Conservation (phyloP, 2,888 invertebrate genomes). For the Stegana nigrithorax region DNA sequence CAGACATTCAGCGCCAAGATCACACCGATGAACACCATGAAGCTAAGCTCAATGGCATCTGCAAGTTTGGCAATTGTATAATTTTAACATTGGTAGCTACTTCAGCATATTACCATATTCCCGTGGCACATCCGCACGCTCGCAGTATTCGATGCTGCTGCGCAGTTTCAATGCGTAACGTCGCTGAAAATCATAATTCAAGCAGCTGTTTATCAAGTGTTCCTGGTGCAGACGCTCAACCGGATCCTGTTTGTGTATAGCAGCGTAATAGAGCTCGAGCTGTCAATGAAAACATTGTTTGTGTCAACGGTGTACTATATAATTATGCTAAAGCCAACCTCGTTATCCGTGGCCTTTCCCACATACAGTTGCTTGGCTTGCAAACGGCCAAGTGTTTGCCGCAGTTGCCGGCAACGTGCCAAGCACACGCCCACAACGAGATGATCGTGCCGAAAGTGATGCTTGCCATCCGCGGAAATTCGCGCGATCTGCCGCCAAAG, state of each 20-base stretch:
- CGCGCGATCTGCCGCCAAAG: slow-evolving; percentile 55
- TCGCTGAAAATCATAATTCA: slow-evolving; percentile 49
- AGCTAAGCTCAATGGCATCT: background rate
- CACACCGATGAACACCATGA: background rate
- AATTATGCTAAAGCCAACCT: slow-evolving; percentile 32
- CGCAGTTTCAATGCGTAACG: slow-evolving; percentile 42
- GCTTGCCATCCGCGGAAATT: slow-evolving; percentile 47
- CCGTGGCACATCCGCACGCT: slow-evolving; percentile 32
- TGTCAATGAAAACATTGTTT: slow-evolving; percentile 18
- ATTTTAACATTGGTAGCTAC: background rate
- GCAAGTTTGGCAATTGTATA: background rate
- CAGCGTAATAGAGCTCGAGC: slow-evolving; percentile 47
- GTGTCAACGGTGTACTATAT: background rate
- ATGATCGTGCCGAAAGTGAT: slow-evolving; percentile 54
- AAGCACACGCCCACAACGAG: slow-evolving; percentile 60
- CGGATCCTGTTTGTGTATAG: slow-evolving; percentile 45
- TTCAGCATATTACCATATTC: slow-evolving; percentile 39
- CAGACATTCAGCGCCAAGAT: background rate
- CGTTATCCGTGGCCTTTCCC: slow-evolving; percentile 33
- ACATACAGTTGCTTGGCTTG: slow-evolving; percentile 36
- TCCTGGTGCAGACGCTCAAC: slow-evolving; percentile 48
- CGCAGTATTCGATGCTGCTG: slow-evolving; percentile 60
- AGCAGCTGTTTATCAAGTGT: slow-evolving; percentile 50
- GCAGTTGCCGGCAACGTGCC: slow-evolving; percentile 43
- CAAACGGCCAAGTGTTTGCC: slow-evolving; percentile 31